phyloP scores from a whole-genome alignment of 2,113 vertebrate genomes.

The Sisor rabdophorus region DNA sequence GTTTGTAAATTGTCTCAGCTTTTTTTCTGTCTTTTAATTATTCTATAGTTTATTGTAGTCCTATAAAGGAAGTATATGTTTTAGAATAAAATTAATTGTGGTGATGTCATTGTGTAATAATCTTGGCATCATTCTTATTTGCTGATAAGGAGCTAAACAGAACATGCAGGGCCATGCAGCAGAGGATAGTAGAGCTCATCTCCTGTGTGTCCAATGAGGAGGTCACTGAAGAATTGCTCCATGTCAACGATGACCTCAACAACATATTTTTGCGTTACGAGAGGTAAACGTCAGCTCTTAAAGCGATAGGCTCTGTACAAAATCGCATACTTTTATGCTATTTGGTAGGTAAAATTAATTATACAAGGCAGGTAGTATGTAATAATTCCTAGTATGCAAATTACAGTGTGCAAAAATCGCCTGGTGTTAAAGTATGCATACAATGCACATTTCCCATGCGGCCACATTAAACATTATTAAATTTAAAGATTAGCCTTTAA shows the following conservation, averaged over 20 bases:
- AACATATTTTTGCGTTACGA: constrained; percentile 94
- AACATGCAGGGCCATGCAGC: constrained; percentile 95
- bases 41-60: not conserved
- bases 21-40: not conserved
- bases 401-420: too few species aligned
- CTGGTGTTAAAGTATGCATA: too few species aligned
- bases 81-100: not conserved
- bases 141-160: constrained; percentile 84
- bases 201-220: constrained; percentile 91
- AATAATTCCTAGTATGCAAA: too few species aligned
- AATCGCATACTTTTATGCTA: too few species aligned
- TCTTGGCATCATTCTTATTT: not conserved
- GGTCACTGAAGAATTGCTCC: constrained; percentile 92
- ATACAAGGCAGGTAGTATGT: too few species aligned
- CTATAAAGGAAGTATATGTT: not conserved
- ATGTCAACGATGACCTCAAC: constrained; percentile 96
- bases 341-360: too few species aligned
- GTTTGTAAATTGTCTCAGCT: constrained; percentile 58
- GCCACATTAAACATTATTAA: too few species aligned
- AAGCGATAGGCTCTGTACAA: not conserved
- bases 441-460: too few species aligned
- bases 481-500: too few species aligned
- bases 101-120: not conserved
- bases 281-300: constrained; percentile 66
- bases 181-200: constrained; percentile 92